Evolutionary conservation across 2,797 vertebrate species (phyloP).

Genomic region (Tolypeutes matacus): DNA sequence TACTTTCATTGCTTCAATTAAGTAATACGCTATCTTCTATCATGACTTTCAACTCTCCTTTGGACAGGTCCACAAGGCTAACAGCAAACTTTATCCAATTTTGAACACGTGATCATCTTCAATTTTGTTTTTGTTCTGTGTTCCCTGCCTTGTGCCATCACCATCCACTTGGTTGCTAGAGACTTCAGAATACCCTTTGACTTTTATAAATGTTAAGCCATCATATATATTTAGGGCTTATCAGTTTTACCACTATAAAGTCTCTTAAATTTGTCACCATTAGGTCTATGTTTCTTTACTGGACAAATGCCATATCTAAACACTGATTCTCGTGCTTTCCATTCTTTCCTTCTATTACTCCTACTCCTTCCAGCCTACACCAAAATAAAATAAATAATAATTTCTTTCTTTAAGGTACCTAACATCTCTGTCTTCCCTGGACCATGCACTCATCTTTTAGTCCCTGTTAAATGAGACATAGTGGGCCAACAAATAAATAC

Average conservation of each 20-base stretch:
- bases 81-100: background rate
- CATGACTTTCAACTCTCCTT: conserved; percentile 6
- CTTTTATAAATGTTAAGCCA: background rate
- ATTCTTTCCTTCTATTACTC: background rate
- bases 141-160: background rate
- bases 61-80: conserved; percentile 18
- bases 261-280: conserved; percentile 28
- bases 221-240: background rate
- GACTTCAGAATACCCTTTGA: background rate
- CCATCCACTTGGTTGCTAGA: conserved; percentile 34
- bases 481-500: conserved; percentile 33
- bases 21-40: background rate
- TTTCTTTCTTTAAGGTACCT: background rate
- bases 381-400: background rate
- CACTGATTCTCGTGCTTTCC: background rate
- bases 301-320: background rate
- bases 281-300: background rate
- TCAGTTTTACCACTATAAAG: background rate
- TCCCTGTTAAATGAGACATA: background rate
- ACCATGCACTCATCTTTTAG: background rate
- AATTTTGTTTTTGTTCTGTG: conserved; percentile 25
- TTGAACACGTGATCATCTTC: background rate
- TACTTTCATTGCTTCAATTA: background rate
- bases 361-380: background rate
- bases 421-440: background rate